Percentiles rank a stretch among this genome's conserved stretches.
phyloP scores from a whole-genome alignment of 2,888 invertebrate species.

The Zelleria hepariella region DNA sequence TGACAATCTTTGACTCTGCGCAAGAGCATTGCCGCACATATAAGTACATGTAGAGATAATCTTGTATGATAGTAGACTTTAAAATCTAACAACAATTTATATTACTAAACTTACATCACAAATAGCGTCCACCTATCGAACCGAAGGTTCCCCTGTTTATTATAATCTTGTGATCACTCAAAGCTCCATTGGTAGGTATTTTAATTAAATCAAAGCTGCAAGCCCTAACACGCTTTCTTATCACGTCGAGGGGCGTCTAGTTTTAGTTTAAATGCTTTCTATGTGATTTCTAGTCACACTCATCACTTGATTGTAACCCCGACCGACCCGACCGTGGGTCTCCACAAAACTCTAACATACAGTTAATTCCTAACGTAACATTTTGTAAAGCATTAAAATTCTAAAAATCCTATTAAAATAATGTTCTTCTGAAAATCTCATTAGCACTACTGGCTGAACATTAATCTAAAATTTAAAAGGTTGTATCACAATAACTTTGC shows the following conservation, averaged over 20 bases:
- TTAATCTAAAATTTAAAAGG: neutral
- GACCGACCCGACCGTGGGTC: too few species aligned
- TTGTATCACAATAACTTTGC: neutral
- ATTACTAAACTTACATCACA: neutral
- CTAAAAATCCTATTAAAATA: neutral
- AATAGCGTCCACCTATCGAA: too few species aligned
- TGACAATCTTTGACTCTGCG: neutral
- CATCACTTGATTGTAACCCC: too few species aligned
- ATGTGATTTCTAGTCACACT: too few species aligned
- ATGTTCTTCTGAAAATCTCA: neutral
- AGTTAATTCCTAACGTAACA: neutral
- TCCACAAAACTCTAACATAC: neutral
- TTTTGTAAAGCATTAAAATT: neutral
- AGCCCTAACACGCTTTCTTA: too few species aligned
- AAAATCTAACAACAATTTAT: neutral
- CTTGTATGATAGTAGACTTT: neutral
- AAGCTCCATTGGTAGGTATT: too few species aligned
- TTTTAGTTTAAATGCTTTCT: too few species aligned
- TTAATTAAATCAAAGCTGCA: too few species aligned
- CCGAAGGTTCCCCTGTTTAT: too few species aligned
- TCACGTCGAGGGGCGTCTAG: too few species aligned
- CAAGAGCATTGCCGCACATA: neutral
- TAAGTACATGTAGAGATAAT: neutral
- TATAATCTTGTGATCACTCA: too few species aligned
- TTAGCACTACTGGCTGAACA: too few species aligned